Percentiles rank a stretch among this genome's conserved stretches.
Conservation (phyloP, 2,797 vertebrate species). For the Chelon auratus region DNA sequence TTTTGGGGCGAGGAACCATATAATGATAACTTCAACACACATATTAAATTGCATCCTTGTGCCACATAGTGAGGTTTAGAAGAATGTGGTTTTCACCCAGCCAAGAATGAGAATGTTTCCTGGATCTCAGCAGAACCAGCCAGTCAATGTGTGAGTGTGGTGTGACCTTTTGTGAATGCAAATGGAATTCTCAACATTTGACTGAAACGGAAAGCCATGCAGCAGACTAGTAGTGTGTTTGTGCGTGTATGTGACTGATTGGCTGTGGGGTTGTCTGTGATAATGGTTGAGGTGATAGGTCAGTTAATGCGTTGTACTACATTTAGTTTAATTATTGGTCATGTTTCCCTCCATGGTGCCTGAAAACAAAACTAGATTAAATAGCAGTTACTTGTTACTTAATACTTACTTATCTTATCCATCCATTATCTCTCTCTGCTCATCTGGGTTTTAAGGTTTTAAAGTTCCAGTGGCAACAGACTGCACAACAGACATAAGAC, state of each 20-base stretch:
- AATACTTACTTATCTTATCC: constrained; percentile 22
- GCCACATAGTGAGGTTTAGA: too few species aligned
- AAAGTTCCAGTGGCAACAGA: constrained; percentile 32
- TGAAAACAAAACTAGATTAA: constrained; percentile 58
- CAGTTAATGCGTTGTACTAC: background rate
- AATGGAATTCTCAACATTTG: too few species aligned
- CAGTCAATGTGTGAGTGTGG: too few species aligned
- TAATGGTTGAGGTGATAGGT: constrained; percentile 25
- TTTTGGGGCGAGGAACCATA: too few species aligned
- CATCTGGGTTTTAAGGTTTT: constrained; percentile 18
- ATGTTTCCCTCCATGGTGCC: constrained; percentile 44
- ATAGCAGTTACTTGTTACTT: constrained; percentile 52
- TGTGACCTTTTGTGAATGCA: too few species aligned
- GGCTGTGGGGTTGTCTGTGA: constrained; percentile 6
- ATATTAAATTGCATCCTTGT: too few species aligned
- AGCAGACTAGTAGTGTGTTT: too few species aligned
- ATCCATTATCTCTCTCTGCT: constrained; percentile 44
- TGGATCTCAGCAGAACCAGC: too few species aligned
- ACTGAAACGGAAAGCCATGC: too few species aligned
- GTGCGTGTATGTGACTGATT: constrained; percentile 43
- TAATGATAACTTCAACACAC: too few species aligned
- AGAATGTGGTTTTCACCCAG: too few species aligned
- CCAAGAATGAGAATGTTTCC: too few species aligned
- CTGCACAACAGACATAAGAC: background rate
- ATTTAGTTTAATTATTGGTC: constrained; percentile 44